Conservation (phyloP, 2,113 vertebrate species). For the Addax nasomaculatus region DNA sequence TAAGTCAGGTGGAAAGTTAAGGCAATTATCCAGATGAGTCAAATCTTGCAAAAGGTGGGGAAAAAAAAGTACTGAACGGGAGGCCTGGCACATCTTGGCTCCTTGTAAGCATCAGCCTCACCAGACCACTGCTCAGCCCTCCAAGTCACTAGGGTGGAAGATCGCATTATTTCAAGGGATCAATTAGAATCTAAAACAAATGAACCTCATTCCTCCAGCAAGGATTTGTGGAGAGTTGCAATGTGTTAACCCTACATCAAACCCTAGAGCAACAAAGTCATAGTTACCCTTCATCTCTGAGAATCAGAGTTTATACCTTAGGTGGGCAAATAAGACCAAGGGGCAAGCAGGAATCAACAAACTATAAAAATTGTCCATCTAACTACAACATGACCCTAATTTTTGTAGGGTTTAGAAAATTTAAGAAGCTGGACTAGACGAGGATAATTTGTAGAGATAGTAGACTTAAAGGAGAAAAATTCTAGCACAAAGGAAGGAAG, state of each 20-base stretch:
- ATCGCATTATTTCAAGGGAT: background rate
- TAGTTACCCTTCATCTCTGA: background rate
- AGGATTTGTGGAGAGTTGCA: background rate
- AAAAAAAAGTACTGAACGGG: background rate
- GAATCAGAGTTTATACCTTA: background rate
- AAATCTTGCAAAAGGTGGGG: background rate
- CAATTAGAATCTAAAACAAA: background rate
- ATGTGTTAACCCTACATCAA: background rate
- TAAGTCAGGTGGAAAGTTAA: conserved; percentile 47
- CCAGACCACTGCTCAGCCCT: background rate
- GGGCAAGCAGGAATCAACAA: background rate
- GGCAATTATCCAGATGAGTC: conserved; percentile 21
- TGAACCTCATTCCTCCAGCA: background rate
- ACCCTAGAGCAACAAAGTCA: background rate
- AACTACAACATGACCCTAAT: background rate
- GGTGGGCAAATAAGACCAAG: background rate
- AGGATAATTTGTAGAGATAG: background rate
- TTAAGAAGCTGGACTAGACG: background rate
- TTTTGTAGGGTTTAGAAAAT: background rate
- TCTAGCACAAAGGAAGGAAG: background rate
- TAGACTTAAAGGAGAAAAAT: background rate
- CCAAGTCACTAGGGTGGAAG: background rate
- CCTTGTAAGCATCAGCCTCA: background rate
- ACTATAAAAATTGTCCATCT: background rate
- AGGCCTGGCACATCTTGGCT: background rate